Percentiles rank a stretch among this genome's conserved stretches.
These are phyloP conservation scores for Gouania willdenowi DNA, from an alignment of 2,797 vertebrate species.

Conservation along the genomic window DNA sequence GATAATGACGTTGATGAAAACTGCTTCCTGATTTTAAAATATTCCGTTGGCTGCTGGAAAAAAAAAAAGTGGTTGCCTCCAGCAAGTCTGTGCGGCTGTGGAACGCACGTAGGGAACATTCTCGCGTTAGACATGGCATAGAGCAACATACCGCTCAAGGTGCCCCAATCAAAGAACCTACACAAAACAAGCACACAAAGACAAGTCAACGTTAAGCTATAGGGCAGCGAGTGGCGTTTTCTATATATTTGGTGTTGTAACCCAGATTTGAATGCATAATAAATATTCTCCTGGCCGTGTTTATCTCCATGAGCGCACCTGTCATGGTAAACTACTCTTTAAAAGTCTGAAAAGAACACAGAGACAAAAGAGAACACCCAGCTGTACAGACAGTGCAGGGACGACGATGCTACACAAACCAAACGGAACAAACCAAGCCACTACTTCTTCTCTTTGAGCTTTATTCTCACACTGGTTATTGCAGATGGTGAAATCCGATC, in stretches of 20 bases:
- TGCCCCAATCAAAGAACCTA: conserved; percentile 7
- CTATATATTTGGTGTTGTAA: not conserved
- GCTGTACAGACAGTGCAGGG: not conserved
- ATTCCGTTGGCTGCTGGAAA: conserved; percentile 28
- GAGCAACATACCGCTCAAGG: conserved; percentile 20
- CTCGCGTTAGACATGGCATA: conserved; percentile 14
- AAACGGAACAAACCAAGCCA: no score
- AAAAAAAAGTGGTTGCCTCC: conserved; percentile 28
- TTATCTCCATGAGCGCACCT: conserved; percentile 1
- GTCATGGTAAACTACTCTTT: not conserved
- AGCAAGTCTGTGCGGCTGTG: conserved; percentile 15
- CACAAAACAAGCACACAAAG: conserved; percentile 2
- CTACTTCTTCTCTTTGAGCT: no score
- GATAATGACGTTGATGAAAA: conserved; percentile 20
- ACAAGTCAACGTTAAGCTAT: not conserved
- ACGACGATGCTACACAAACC: not conserved
- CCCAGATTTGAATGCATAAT: conserved; percentile 12
- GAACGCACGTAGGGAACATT: conserved; percentile 31
- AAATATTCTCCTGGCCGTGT: not conserved
- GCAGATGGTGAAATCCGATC: no score
- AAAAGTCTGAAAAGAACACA: not conserved
- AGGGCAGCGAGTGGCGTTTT: conserved; percentile 1
- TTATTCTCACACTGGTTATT: no score
- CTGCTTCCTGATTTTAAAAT: conserved; percentile 20
- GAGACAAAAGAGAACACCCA: not conserved